Percentiles rank a stretch among this genome's conserved stretches.
phyloP scores from a whole-genome alignment of 2,888 invertebrate genomes.

The Spilarctia lutea region DNA sequence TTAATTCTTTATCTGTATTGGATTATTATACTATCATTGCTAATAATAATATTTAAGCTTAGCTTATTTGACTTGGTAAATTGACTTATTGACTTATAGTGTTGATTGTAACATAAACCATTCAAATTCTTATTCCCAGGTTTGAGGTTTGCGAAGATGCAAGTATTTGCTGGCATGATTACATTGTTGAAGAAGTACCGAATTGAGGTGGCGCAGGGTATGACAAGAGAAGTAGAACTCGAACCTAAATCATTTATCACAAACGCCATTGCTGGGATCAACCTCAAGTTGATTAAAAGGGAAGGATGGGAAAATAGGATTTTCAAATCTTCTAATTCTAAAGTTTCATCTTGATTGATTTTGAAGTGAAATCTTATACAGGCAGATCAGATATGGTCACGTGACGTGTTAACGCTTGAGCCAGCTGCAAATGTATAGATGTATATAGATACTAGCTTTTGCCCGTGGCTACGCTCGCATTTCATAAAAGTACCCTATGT shows the following conservation, averaged over 20 bases:
- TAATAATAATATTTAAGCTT: too few species aligned
- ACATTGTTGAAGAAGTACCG: constrained; percentile 59
- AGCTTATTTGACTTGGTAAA: background rate
- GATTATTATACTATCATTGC: too few species aligned
- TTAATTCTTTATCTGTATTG: background rate
- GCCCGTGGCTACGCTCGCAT: too few species aligned
- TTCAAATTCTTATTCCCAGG: constrained; percentile 24
- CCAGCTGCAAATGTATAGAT: too few species aligned
- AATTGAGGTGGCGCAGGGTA: constrained; percentile 52
- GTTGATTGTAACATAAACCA: background rate
- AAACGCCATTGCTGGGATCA: constrained; percentile 28
- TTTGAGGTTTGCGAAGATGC: constrained; percentile 64
- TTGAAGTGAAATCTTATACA: too few species aligned
- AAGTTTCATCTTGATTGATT: background rate
- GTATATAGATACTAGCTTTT: too few species aligned
- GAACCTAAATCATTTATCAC: constrained; percentile 27
- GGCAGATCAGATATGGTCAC: too few species aligned
- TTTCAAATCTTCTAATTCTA: background rate
- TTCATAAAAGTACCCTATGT: too few species aligned
- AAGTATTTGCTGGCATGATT: constrained; percentile 59
- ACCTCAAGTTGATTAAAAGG: constrained; percentile 30
- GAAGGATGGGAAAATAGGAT: constrained; percentile 46
- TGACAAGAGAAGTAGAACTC: constrained; percentile 32
- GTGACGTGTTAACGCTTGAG: too few species aligned
- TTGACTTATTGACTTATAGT: too few species aligned